Evolutionary conservation across 23 tunicate genomes (phyloP).

Genomic region (Botrylloides violaceus): DNA sequence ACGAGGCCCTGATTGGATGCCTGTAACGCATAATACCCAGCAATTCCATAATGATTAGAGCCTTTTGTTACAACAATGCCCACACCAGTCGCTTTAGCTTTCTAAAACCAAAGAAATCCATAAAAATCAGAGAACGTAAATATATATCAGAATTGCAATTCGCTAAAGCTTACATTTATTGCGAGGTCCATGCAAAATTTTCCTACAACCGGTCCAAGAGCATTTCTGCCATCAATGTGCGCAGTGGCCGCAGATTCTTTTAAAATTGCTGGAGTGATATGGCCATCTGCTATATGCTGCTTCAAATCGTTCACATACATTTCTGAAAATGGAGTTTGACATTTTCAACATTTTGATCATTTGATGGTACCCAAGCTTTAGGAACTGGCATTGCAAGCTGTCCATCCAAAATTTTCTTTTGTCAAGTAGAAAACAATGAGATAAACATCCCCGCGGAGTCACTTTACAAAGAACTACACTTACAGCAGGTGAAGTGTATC

Average conservation of each 20-base stretch:
- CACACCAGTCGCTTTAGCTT: slow-evolving; percentile 90
- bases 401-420: too few relatives aligned
- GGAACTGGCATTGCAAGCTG: too few relatives aligned
- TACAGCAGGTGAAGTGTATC: too few relatives aligned
- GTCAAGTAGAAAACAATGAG: too few relatives aligned
- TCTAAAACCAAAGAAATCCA: slow-evolving; percentile 36
- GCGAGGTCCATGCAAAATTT: slow-evolving; percentile 92
- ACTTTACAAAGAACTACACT: too few relatives aligned
- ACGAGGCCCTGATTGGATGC: slow-evolving; percentile 59
- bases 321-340: too few relatives aligned
- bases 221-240: slow-evolving; percentile 76
- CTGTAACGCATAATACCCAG: slow-evolving; percentile 92
- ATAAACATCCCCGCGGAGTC: too few relatives aligned
- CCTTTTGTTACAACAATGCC: slow-evolving; percentile 83
- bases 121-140: neutral
- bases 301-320: slow-evolving; percentile 87
- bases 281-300: slow-evolving; percentile 28
- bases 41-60: slow-evolving; percentile 92
- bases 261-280: slow-evolving; percentile 40
- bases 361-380: too few relatives aligned
- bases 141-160: neutral
- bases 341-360: too few relatives aligned
- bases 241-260: slow-evolving; percentile 93
- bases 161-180: slow-evolving; percentile 36
- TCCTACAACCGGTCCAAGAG: slow-evolving; percentile 90